Base-by-base conservation (phyloP, 1,140 invertebrate species). In the Drosophila subobscura region DNA sequence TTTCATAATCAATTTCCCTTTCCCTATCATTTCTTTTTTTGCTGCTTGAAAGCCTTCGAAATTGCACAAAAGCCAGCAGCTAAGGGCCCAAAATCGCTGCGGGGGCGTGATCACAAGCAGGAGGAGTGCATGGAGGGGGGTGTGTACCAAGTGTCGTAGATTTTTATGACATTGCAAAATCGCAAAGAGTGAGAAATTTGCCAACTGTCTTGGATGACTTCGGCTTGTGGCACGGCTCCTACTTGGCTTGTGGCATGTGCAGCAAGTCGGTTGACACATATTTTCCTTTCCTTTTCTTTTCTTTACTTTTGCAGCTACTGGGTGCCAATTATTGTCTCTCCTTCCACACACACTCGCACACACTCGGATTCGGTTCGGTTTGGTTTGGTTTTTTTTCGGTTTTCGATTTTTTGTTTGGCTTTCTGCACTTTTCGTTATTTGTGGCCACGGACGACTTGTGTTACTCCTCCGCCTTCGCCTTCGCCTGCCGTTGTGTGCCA, bases 141-240 rank as follows among this genome's bases (percentile, higher is more conserved):
- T 4, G 16, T 0, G 16, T 0, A 20, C 8, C 3, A 33, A 37
- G 33, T 37, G 33, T 37, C 33, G 12, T 37, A 37, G 33, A 37
- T 37, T 74, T 79, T 75, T 79, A 80, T 79, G 77, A 75, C 65
- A 71, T 79, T 54, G 55, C 65, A 75, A 75, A 78, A 75, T 59
- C 50, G 33, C 45, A 64, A 40, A 47, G 44, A 58, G 55, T 58
- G 10, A 47, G 45, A 64, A 55, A 55, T 47, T 47, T 67, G 72
- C 44, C 71, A 59, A 58, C 55, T 57, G 14, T 10, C 44, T 44
- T n/a, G 20, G 53, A 12, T 52, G 50, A 20, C 29, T 52, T 37
- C 33, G 16, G 16, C 2, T 10, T 37, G 33, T 37, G 50, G 33
- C 49, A 25, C 23, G n/a, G 33, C 59, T 23, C 41, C 40, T 12